Conservation (phyloP, 2,888 invertebrate genomes). For the Limnephilus rhombicus region DNA sequence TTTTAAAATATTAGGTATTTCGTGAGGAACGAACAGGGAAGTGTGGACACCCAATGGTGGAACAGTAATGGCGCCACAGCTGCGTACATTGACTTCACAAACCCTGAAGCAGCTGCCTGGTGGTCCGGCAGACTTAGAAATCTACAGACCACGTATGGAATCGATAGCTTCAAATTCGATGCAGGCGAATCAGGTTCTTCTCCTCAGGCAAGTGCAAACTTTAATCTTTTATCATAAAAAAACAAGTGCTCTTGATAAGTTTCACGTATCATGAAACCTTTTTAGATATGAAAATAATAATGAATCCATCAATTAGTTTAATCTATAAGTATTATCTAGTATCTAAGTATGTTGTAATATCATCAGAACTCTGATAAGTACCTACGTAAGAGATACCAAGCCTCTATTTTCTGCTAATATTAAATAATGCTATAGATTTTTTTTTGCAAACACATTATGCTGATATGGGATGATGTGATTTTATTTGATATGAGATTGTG, state of each 20-base stretch:
- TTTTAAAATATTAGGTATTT: conserved; percentile 69
- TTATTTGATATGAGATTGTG: not conserved
- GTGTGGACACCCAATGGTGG: conserved; percentile 74
- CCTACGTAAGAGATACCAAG: not conserved
- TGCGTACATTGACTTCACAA: conserved; percentile 84
- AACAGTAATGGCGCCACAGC: conserved; percentile 72
- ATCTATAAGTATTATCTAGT: not conserved
- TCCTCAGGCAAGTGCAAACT: not conserved
- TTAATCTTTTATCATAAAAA: not conserved
- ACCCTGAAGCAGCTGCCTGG: conserved; percentile 79
- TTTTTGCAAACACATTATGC: not conserved
- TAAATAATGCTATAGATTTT: not conserved
- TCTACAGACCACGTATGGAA: conserved; percentile 74
- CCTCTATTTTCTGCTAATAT: not conserved
- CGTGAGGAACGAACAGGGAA: conserved; percentile 72
- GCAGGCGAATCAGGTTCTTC: conserved; percentile 80
- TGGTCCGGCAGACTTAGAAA: conserved; percentile 73
- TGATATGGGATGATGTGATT: not conserved
- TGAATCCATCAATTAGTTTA: not conserved
- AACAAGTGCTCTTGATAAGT: not conserved
- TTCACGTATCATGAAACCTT: not conserved
- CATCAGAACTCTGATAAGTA: not conserved
- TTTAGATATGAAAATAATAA: not conserved
- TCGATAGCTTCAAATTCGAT: conserved; percentile 88
- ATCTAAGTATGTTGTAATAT: not conserved